phyloP scores from a whole-genome alignment of 2,113 vertebrate species.

The Puma concolor region DNA sequence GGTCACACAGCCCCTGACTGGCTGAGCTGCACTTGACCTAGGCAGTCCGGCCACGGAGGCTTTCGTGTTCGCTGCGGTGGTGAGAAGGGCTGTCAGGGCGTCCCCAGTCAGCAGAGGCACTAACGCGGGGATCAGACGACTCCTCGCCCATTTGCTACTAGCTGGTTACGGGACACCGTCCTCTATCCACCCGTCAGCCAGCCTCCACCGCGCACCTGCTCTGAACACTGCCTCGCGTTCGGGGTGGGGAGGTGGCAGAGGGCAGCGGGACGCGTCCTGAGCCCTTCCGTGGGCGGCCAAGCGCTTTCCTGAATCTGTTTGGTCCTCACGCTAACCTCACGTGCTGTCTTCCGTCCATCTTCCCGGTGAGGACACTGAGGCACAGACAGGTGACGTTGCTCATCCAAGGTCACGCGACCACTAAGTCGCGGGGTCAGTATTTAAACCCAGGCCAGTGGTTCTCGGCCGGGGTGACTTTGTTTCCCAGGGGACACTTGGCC shows the following conservation, averaged over 20 bases:
- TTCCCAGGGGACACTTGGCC: neutral
- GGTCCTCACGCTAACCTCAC: too few relatives aligned
- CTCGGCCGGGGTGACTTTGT: neutral
- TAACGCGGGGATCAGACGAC: rapidly evolving
- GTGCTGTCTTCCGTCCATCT: neutral
- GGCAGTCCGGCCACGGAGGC: neutral
- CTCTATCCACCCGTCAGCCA: rapidly evolving
- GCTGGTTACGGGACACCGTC: too few relatives aligned
- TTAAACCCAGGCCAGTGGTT: neutral
- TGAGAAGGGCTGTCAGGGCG: neutral
- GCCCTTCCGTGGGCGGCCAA: rapidly evolving
- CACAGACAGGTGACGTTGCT: neutral
- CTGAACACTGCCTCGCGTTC: neutral
- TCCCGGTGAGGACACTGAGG: neutral
- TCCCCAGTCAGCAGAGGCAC: neutral
- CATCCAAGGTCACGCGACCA: neutral
- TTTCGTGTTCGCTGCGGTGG: neutral
- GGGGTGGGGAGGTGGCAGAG: neutral
- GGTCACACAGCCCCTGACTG: neutral
- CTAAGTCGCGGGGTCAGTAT: neutral
- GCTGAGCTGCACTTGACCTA: neutral
- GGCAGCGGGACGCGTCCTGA: neutral
- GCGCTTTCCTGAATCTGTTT: neutral
- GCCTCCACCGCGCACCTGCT: neutral
- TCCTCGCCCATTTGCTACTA: neutral